A percentile compares a stretch with the other conserved stretches of the same genome.
Evolutionary conservation across 2,113 vertebrate genomes (phyloP).

Genomic region (Silurus meridionalis): DNA sequence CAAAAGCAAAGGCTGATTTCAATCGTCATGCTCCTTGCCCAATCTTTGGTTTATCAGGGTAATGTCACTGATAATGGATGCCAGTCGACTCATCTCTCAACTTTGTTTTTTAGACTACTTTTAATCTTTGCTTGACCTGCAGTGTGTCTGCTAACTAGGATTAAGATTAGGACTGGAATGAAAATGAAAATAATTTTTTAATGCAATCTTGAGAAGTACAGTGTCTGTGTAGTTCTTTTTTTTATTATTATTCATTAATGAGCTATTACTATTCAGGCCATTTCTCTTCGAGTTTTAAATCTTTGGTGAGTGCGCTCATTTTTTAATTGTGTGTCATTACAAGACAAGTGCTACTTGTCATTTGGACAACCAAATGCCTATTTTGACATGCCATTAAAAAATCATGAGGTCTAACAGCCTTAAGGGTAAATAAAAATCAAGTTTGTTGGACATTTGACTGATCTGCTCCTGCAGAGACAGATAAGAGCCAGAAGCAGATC

Average conservation of each 20-base stretch:
- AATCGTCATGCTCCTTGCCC: neutral
- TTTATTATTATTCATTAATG: neutral
- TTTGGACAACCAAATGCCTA: neutral
- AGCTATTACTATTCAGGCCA: neutral
- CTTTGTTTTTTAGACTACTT: slow-evolving; percentile 36
- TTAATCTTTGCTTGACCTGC: neutral
- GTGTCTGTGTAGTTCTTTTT: neutral
- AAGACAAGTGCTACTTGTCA: neutral
- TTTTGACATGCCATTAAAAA: neutral
- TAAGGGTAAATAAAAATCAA: slow-evolving; percentile 20
- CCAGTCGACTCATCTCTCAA: neutral
- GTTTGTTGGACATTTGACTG: neutral
- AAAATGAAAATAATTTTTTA: neutral
- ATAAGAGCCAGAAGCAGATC: neutral
- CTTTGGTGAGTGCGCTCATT: neutral
- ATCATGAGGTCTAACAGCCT: neutral
- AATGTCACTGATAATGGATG: slow-evolving; percentile 36
- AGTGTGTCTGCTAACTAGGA: neutral
- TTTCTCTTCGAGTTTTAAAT: neutral
- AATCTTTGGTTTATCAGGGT: neutral
- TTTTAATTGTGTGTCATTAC: neutral
- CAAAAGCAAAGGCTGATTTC: neutral
- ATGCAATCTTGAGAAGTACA: neutral
- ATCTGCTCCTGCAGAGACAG: neutral
- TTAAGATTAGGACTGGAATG: neutral